phyloP scores from a whole-genome alignment of 2,888 invertebrate species.

The Tethea ocularis region DNA sequence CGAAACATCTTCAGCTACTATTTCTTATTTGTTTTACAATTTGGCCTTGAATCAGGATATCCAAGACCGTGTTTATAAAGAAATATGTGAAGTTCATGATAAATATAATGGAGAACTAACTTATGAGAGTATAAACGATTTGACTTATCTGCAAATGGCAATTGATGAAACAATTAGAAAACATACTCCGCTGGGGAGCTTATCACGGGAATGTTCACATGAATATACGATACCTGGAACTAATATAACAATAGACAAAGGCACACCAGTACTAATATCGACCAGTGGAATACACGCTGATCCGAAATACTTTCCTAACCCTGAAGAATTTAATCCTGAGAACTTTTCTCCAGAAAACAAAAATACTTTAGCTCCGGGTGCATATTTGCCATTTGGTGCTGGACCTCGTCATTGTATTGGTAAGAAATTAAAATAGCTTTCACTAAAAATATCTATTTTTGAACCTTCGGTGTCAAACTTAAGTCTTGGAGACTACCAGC shows the following conservation, averaged over 20 bases:
- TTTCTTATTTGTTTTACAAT: conserved; percentile 36
- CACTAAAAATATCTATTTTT: too few relatives aligned
- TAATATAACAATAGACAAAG: conserved; percentile 35
- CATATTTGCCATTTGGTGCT: conserved; percentile 26
- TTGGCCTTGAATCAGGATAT: conserved; percentile 30
- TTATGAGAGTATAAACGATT: conserved; percentile 47
- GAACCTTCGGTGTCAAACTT: too few relatives aligned
- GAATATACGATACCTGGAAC: conserved; percentile 26
- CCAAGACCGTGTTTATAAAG: conserved; percentile 28
- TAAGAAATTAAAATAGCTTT: conserved; percentile 26
- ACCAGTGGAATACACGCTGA: conserved; percentile 21
- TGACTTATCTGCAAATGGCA: conserved; percentile 50
- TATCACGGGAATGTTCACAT: conserved; percentile 22
- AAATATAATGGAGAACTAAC: conserved; percentile 27
- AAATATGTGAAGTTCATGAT: conserved; percentile 27
- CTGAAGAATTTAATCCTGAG: conserved; percentile 24
- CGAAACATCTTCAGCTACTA: conserved; percentile 59
- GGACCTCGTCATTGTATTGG: conserved; percentile 56
- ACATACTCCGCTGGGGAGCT: conserved; percentile 27
- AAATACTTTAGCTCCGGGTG: conserved; percentile 17
- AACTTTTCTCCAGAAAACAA: conserved; percentile 25
- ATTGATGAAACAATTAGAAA: conserved; percentile 42
- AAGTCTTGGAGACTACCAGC: too few relatives aligned
- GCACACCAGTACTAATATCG: conserved; percentile 26
- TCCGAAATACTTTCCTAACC: conserved; percentile 20